phyloP scores from a whole-genome alignment of 2,797 vertebrate genomes.

The Coracias cyanogaster region DNA sequence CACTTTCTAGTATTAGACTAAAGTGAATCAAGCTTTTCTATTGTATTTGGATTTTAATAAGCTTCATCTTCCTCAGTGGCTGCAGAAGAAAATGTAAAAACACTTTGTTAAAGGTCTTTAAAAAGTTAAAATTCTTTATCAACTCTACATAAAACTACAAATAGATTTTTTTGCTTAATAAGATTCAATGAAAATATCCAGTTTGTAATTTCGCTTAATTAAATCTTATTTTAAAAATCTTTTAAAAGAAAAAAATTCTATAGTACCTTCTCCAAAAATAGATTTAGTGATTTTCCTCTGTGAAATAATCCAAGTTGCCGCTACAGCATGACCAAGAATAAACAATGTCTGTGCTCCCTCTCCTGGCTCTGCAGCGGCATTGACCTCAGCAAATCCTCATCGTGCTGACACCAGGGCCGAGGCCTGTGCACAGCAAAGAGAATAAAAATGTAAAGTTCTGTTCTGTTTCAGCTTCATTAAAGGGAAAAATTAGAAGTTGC shows the following conservation, averaged over 20 bases:
- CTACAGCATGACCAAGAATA: neutral
- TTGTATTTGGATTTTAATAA: neutral
- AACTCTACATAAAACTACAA: neutral
- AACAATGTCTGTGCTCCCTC: slow-evolving; percentile 74
- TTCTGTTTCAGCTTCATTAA: neutral
- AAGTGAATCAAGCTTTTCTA: neutral
- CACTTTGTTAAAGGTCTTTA: neutral
- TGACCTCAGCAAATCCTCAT: neutral
- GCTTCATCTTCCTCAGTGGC: neutral
- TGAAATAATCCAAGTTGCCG: neutral
- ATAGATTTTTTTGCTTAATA: neutral
- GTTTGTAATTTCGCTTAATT: neutral
- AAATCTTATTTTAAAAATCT: neutral
- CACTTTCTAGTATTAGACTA: neutral
- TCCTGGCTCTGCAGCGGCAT: slow-evolving; percentile 59
- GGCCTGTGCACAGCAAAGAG: neutral
- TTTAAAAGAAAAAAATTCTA: neutral
- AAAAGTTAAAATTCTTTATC: neutral
- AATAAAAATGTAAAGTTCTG: rapidly evolving
- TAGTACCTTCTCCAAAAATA: neutral
- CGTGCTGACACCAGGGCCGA: neutral
- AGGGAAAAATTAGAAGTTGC: neutral
- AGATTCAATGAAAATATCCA: neutral
- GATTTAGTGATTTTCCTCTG: neutral
- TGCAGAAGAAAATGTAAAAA: neutral